phyloP scores from a whole-genome alignment of 53 echinoderm and acorn worm genomes.

The Luidia sarsii region DNA sequence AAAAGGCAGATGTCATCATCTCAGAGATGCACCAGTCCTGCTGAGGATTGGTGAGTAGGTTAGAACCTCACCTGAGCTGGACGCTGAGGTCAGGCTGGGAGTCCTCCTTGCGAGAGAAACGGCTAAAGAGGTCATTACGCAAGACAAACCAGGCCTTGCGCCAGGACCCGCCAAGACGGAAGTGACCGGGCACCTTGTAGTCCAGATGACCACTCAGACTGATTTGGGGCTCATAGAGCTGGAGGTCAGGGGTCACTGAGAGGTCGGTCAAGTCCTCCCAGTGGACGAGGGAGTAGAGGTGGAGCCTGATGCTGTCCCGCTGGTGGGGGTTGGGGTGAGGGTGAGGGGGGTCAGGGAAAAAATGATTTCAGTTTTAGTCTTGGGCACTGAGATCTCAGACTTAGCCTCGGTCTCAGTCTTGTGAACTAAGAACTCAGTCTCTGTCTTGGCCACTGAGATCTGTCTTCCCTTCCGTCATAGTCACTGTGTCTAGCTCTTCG shows the following conservation, averaged over 20 bases:
- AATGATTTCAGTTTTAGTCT: too few relatives aligned
- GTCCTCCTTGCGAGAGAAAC: constrained; percentile 60
- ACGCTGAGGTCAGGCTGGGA: constrained; percentile 73
- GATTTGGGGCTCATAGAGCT: constrained; percentile 78
- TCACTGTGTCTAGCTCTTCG: too few relatives aligned
- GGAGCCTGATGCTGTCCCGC: constrained; percentile 60
- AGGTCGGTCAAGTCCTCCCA: constrained; percentile 93
- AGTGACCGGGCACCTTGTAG: constrained; percentile 71
- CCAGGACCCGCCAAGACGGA: constrained; percentile 81
- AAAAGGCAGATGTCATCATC: too few relatives aligned
- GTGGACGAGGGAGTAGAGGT: constrained; percentile 86
- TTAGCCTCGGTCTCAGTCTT: too few relatives aligned
- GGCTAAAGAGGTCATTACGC: constrained; percentile 65
- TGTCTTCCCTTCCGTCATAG: too few relatives aligned
- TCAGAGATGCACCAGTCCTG: too few relatives aligned
- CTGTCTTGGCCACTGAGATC: too few relatives aligned
- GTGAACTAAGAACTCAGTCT: too few relatives aligned
- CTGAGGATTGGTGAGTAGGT: too few relatives aligned
- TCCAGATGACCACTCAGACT: constrained; percentile 72
- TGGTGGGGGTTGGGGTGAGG: too few relatives aligned
- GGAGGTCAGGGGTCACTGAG: constrained; percentile 69
- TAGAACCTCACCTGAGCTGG: constrained; percentile 71
- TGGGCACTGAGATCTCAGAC: too few relatives aligned
- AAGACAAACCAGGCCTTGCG: constrained; percentile 81
- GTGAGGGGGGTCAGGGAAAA: too few relatives aligned